Conservation (phyloP, 2,888 invertebrate genomes). For the Pristionchus arcanus region DNA sequence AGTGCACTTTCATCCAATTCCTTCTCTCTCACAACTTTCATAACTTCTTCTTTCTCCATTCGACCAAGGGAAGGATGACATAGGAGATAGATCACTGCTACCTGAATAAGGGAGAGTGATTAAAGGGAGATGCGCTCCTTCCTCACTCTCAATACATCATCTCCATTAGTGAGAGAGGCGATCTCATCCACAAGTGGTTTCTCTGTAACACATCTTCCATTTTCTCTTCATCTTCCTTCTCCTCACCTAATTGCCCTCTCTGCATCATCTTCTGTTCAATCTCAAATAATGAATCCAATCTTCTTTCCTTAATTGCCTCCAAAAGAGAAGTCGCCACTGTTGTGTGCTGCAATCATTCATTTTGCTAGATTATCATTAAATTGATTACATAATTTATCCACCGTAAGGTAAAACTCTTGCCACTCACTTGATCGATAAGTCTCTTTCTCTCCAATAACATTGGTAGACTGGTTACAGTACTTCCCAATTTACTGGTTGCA, state of each 20-base stretch:
- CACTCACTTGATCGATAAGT: slow-evolving; percentile 88
- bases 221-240: not conserved
- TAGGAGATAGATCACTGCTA: slow-evolving; percentile 72
- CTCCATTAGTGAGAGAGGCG: slow-evolving; percentile 61
- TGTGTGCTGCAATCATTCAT: slow-evolving; percentile 87
- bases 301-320: slow-evolving; percentile 84
- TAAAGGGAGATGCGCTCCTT: not conserved
- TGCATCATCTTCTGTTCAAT: slow-evolving; percentile 97
- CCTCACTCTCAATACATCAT: slow-evolving; percentile 70
- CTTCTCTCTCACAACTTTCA: slow-evolving; percentile 67
- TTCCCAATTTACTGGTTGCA: slow-evolving; percentile 91
- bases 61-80: slow-evolving; percentile 63
- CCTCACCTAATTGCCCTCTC: slow-evolving; percentile 81
- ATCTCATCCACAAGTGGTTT: slow-evolving; percentile 67
- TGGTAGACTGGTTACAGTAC: slow-evolving; percentile 93
- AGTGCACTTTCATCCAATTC: slow-evolving; percentile 73
- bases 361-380: no score
- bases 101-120: not conserved
- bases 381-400: no score
- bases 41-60: slow-evolving; percentile 67
- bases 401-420: no score
- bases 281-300: slow-evolving; percentile 96
- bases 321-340: slow-evolving; percentile 91
- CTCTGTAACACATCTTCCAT: slow-evolving; percentile 62
- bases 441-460: slow-evolving; percentile 95